A percentile compares a stretch with the other conserved stretches of the same genome.
phyloP scores from a whole-genome alignment of 1,140 invertebrate genomes.

The Plectrocnemia conspersa region DNA sequence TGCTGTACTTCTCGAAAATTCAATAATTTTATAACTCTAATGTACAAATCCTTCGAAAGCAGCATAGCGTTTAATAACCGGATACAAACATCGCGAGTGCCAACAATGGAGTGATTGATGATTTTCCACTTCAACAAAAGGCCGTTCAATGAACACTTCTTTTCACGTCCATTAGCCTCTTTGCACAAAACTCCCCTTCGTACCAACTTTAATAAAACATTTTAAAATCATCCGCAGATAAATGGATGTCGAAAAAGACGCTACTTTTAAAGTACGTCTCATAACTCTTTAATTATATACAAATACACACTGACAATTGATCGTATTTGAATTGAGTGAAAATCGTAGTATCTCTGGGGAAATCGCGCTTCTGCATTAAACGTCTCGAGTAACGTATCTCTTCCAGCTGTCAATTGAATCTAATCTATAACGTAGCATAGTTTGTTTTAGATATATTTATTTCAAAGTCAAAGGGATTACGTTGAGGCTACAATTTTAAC shows the following conservation, averaged over 20 bases:
- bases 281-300: too few species aligned
- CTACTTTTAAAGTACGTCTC: neutral
- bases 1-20: neutral
- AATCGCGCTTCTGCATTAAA: neutral
- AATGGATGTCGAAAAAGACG: slow-evolving; percentile 25
- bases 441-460: too few species aligned
- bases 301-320: too few species aligned
- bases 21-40: neutral
- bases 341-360: too few species aligned
- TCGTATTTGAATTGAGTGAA: too few species aligned
- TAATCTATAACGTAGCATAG: too few species aligned
- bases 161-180: slow-evolving; percentile 29
- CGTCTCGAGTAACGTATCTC: neutral
- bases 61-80: slow-evolving; percentile 17
- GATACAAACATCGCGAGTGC: slow-evolving; percentile 21
- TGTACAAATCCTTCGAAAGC: neutral
- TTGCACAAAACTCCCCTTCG: slow-evolving; percentile 3
- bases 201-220: slow-evolving; percentile 28
- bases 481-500: slow-evolving; percentile 18
- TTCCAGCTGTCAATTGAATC: neutral
- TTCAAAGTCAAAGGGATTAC: slow-evolving; percentile 4
- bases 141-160: slow-evolving; percentile 26
- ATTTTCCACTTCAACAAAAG: slow-evolving; percentile 31
- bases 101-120: slow-evolving; percentile 30
- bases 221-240: slow-evolving; percentile 14